Conservation (phyloP, 2,888 invertebrate species). For the Thumatha senex region DNA sequence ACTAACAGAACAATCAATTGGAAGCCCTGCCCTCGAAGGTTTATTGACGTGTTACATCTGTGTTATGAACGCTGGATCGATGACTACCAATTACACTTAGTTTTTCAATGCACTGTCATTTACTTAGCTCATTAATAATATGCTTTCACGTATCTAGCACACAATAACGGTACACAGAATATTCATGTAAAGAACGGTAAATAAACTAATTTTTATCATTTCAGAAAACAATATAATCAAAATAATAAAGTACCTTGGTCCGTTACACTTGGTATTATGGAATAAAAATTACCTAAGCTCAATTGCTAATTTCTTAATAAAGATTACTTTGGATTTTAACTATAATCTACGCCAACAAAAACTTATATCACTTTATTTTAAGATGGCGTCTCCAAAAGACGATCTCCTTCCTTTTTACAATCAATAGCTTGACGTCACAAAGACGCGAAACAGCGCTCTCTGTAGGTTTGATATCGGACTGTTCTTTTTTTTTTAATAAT, state of each 20-base stretch:
- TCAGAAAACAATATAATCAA: slow-evolving; percentile 61
- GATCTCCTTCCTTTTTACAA: slow-evolving; percentile 73
- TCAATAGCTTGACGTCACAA: slow-evolving; percentile 83
- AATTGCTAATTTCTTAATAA: slow-evolving; percentile 66
- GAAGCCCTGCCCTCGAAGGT: slow-evolving; percentile 74
- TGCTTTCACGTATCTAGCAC: slow-evolving; percentile 41
- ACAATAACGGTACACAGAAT: slow-evolving; percentile 69
- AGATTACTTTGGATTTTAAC: slow-evolving; percentile 81
- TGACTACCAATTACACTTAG: slow-evolving; percentile 54
- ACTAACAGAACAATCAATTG: slow-evolving; percentile 59
- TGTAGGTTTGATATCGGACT: slow-evolving; percentile 37
- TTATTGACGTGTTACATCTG: slow-evolving; percentile 83
- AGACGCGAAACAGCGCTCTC: slow-evolving; percentile 69
- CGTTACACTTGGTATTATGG: slow-evolving; percentile 87
- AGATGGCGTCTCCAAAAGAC: slow-evolving; percentile 83
- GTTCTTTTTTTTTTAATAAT: too few species aligned
- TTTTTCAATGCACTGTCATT: slow-evolving; percentile 35
- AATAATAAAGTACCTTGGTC: slow-evolving; percentile 89
- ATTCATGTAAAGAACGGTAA: slow-evolving; percentile 69
- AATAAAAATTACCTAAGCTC: slow-evolving; percentile 70
- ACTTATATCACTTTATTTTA: slow-evolving; percentile 84
- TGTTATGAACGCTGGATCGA: slow-evolving; percentile 72
- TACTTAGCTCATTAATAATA: slow-evolving; percentile 26
- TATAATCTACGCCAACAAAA: slow-evolving; percentile 84
- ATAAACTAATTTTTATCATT: slow-evolving; percentile 71